Conservation (phyloP, 2,113 vertebrate species). For the Mormoops blainvillei region DNA sequence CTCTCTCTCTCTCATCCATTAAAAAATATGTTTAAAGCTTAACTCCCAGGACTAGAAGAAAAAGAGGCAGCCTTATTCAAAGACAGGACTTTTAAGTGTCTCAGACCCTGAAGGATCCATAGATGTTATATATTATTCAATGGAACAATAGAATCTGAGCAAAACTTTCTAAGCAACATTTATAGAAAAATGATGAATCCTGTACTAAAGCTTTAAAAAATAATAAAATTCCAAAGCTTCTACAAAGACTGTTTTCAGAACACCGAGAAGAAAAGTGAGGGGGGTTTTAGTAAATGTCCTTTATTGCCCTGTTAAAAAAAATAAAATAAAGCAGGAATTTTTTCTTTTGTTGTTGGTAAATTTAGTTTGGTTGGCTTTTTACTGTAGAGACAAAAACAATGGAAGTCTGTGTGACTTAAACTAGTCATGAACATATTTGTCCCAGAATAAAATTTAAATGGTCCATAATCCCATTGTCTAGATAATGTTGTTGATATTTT, state of each 20-base stretch:
- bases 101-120: neutral
- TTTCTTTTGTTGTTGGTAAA: neutral
- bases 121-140: neutral
- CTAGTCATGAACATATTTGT: neutral
- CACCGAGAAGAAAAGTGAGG: neutral
- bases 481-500: neutral
- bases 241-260: neutral
- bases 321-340: neutral
- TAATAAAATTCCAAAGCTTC: neutral
- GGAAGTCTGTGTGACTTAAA: neutral
- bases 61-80: neutral
- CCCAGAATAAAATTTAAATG: neutral
- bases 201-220: neutral
- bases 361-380: neutral
- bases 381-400: neutral
- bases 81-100: neutral
- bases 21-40: neutral
- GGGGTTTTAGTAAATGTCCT: neutral
- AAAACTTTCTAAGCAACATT: slow-evolving; percentile 20
- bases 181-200: neutral
- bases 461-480: neutral
- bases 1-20: too few relatives aligned
- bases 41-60: neutral
- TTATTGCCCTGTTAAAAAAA: neutral
- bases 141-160: neutral